Base-by-base conservation (phyloP, 2,888 invertebrate species). In the Diadromus collaris region DNA sequence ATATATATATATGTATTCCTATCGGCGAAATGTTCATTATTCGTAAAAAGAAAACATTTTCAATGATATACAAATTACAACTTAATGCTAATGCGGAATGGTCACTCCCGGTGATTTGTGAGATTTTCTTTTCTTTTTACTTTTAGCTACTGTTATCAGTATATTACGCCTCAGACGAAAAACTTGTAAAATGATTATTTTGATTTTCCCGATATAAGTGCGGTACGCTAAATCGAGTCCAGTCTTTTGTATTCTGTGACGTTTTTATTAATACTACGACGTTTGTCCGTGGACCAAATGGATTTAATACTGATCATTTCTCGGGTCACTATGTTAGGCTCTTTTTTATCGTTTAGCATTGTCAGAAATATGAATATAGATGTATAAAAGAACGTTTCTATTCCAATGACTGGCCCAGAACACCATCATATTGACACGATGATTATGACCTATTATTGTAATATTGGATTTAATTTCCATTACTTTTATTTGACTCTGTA, bases 1-100 rank as follows among this genome's bases (percentile, higher is more conserved):
- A n/a, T n/a, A n/a, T n/a, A 65, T 69, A 54, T 67, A 41, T 16
- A 65, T 65, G 44, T 67, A 71, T 69, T 76, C 68, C 38, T 10
- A 29, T 58, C 32, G 54, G 24, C 21, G 61, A 56, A 54, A 54
- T 56, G 19, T 51, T 27, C 16, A 32, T 70, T 54, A 74, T 48
- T 56, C 58, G 61, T 70, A 58, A 69, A 68, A 80, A 54, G 41
- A 72, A 70, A 70, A 64, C 61, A 51, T 80, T 80, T 76, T 68
- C 78, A 76, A 80, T 72, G 69, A 79, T 68, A 81, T 80, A 79
- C 73, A 79, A 78, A 79, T 56, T 82, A 82, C 69, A 81, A 84
- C 78, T 81, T 84, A 84, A 85, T 79, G 79, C 80, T 85, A 84
- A 41, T 41, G 38, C 81, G 87, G 86, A 87, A 87, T 87, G 86